phyloP scores from a whole-genome alignment of 2,113 vertebrate species.

The Chamaetylas fuelleborni region DNA sequence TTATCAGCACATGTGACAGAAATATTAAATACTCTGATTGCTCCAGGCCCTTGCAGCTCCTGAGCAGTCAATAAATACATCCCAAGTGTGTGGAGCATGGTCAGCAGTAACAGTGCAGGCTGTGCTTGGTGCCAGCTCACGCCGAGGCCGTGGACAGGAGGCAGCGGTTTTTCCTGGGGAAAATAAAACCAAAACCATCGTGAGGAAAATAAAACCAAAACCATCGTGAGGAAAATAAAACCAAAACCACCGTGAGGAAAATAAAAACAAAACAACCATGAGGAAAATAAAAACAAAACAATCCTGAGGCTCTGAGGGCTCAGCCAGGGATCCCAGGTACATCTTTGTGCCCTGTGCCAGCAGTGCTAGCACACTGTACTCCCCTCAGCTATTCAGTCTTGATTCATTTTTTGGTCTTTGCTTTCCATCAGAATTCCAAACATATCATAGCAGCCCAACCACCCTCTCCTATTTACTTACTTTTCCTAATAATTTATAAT shows the following conservation, averaged over 20 bases:
- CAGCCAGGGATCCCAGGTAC: background rate
- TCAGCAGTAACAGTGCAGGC: background rate
- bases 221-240: no score
- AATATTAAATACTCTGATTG: constrained; percentile 8
- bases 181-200: background rate
- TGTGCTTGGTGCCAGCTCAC: constrained; percentile 43
- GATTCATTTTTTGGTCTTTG: background rate
- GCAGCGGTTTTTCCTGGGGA: constrained; percentile 73
- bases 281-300: no score
- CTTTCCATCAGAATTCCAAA: background rate
- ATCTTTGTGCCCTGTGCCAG: fast-evolving
- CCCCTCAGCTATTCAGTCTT: fast-evolving
- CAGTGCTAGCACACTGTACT: fast-evolving
- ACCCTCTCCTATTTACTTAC: fast-evolving
- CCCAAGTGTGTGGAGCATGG: constrained; percentile 10
- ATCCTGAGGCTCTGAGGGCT: fast-evolving
- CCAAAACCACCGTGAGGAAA: no score
- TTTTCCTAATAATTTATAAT: background rate
- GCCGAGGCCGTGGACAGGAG: constrained; percentile 69
- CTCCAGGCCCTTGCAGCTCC: background rate
- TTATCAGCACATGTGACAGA: background rate
- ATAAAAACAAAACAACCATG: no score
- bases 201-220: no score
- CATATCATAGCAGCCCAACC: background rate
- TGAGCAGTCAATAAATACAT: constrained; percentile 54